Conservation (phyloP, 2,113 vertebrate genomes). For the Eolophus roseicapilla region DNA sequence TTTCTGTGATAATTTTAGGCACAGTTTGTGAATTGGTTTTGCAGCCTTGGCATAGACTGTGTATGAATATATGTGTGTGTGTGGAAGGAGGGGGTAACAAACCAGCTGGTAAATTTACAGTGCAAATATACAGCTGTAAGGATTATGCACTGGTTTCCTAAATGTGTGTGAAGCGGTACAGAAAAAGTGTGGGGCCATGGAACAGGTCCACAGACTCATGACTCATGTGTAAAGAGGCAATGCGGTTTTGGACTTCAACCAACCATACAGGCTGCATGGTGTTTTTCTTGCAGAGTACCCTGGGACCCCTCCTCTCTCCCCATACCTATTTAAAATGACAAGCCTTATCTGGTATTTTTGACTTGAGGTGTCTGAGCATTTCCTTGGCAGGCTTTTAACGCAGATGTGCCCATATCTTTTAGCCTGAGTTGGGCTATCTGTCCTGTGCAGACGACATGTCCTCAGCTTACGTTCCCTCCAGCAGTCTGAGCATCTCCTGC, state of each 20-base stretch:
- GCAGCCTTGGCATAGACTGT: not conserved
- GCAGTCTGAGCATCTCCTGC: not conserved
- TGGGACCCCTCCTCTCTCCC: not conserved
- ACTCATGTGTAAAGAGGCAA: not conserved
- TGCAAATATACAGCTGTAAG: conserved; percentile 21
- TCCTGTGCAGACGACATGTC: not conserved
- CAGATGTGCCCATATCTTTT: not conserved
- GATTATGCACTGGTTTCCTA: conserved; percentile 32
- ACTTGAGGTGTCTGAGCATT: not conserved
- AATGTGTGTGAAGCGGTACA: not conserved
- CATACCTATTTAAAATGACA: not conserved
- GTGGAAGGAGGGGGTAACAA: not conserved
- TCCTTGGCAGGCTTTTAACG: not conserved
- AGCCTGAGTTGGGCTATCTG: not conserved
- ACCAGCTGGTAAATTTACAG: not conserved
- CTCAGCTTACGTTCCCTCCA: not conserved
- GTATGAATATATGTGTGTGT: no score
- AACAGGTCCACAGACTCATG: not conserved
- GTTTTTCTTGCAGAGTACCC: not conserved
- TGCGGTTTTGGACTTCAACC: not conserved
- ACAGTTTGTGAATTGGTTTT: not conserved
- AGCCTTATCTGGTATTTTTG: not conserved
- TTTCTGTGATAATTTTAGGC: not conserved
- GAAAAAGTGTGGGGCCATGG: not conserved
- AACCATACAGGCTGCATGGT: not conserved